Conservation (phyloP, 2,797 vertebrate species). For the Crenuchus spilurus region DNA sequence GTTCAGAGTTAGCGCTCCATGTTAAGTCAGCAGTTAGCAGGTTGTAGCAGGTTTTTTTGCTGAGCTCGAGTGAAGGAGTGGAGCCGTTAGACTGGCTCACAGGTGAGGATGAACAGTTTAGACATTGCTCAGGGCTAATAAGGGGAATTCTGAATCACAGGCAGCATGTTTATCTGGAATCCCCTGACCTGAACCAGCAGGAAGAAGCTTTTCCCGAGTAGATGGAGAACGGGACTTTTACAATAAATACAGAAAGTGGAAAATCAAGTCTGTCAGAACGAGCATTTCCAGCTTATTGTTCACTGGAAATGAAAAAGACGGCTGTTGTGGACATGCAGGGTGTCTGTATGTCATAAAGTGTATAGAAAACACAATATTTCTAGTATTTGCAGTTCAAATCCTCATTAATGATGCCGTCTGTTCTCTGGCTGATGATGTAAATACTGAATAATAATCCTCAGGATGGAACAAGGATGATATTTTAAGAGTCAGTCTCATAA, state of each 20-base stretch:
- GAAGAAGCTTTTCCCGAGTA: not conserved
- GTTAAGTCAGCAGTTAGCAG: conserved; percentile 74
- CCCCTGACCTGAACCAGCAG: not conserved
- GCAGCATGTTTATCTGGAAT: conserved; percentile 1
- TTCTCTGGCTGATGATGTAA: no score
- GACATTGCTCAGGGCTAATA: conserved; percentile 24
- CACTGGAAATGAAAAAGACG: not conserved
- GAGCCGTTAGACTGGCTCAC: conserved; percentile 29
- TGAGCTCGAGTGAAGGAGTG: conserved; percentile 15
- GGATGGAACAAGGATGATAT: no score
- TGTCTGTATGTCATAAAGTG: not conserved
- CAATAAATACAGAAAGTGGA: not conserved
- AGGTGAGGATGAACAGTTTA: conserved; percentile 40
- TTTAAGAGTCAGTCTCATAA: no score
- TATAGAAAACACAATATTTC: no score
- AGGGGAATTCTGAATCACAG: conserved; percentile 29
- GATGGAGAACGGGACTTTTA: not conserved
- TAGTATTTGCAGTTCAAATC: no score
- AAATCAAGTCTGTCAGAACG: not conserved
- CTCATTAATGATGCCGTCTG: no score
- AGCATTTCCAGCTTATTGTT: not conserved
- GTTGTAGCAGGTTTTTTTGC: conserved; percentile 67
- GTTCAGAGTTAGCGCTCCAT: conserved; percentile 68
- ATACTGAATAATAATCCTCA: no score
- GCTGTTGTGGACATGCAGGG: not conserved